Base-by-base conservation (phyloP, 2,113 vertebrate genomes). In the Phalacrocorax brasilianus region DNA sequence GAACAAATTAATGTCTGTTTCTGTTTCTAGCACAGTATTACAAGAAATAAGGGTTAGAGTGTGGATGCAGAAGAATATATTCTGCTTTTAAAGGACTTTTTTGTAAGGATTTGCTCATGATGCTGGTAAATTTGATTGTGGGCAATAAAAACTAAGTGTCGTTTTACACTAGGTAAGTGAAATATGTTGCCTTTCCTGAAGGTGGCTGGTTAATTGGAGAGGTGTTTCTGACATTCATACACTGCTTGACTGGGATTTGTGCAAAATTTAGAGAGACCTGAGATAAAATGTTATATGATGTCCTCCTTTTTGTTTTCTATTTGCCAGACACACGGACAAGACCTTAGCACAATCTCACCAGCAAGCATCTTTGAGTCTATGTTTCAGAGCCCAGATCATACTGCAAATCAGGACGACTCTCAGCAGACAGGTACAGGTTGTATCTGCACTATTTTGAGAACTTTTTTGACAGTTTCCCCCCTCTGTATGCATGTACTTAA, bases 321-420 rank as follows among this genome's bases (percentile, higher is more conserved):
- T 92, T 45, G 8, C 68, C 97, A 99, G 99, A 98, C 98, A 91
- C 99, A 99, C 49, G 98, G 99, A 97, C 98, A 99, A 96, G 99
- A 99, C 97, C 98, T 99, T 94, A 99, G 98, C 98, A 99, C 98
- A 92, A 98, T 99, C 89, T 99, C 99, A 91, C 98, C 99, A 91
- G 98, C 99, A 98, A 98, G 98, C 97, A 99, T 99, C 95, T 99
- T 99, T 82, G 99, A 99, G 97, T 99, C 99, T 16, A 99, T 99
- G 98, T 99, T 99, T 97, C 99, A 99, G 98, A 99, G 98, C 98
- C 98, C 99, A 53, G 99, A 99, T 88, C 98, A 98, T 66, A 97
- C 98, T 26, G 94, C 98, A 62, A 98, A 98, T 95, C 98, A 98
- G 94, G 99, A 99, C 27, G 99, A 99, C 59, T 96, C 97, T 72